These are phyloP conservation scores for Rhingia rostrata DNA, from an alignment of 2,888 invertebrate genomes.

Conservation along the genomic window DNA sequence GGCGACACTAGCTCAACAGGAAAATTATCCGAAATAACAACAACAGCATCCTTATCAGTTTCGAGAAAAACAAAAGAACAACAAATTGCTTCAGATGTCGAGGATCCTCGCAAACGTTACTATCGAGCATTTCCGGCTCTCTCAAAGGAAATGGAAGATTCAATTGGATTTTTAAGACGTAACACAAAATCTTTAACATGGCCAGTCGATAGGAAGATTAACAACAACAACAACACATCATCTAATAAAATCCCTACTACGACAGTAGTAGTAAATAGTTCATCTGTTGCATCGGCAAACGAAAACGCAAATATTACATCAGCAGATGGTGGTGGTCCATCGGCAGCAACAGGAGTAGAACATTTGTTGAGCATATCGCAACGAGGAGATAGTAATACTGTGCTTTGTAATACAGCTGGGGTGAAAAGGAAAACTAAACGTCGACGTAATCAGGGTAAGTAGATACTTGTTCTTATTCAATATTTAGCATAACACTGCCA, in stretches of 20 bases:
- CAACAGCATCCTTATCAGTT: conserved; percentile 32
- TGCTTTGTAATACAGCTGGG: conserved; percentile 77
- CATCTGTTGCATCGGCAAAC: conserved; percentile 16
- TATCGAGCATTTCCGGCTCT: conserved; percentile 91
- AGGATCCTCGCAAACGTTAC: conserved; percentile 89
- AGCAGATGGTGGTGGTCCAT: conserved; percentile 45
- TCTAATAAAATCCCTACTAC: conserved; percentile 77
- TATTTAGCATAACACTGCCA: too few relatives aligned
- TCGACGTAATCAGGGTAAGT: conserved; percentile 79
- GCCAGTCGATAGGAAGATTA: conserved; percentile 78
- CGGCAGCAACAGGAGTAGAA: conserved; percentile 6
- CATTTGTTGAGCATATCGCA: conserved; percentile 43
- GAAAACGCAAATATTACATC: conserved; percentile 24
- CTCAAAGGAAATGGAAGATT: conserved; percentile 83
- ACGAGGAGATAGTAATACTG: conserved; percentile 60
- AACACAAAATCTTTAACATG: conserved; percentile 78
- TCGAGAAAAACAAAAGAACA: conserved; percentile 65
- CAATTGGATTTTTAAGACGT: conserved; percentile 77
- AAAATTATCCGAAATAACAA: conserved; percentile 18
- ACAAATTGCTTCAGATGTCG: conserved; percentile 57
- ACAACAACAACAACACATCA: conserved; percentile 70
- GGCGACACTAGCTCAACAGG: conserved; percentile 14
- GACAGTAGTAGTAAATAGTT: conserved; percentile 76
- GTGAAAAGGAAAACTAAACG: conserved; percentile 79
- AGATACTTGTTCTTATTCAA: not conserved